Conservation (phyloP, 2,888 invertebrate genomes). For the Eremobia ochroleuca region DNA sequence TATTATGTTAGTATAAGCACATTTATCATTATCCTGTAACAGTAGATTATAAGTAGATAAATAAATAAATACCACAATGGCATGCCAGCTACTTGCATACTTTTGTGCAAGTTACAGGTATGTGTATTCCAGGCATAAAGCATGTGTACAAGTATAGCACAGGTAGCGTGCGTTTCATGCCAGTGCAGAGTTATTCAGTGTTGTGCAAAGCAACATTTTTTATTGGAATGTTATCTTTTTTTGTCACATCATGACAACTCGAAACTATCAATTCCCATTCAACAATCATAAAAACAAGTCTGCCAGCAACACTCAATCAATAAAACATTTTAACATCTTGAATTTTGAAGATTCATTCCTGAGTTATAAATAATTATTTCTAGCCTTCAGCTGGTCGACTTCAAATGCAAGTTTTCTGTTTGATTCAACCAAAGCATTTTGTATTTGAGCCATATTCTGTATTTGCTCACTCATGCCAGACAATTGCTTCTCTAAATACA, state of each 20-base stretch:
- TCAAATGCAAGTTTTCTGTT: constrained; percentile 88
- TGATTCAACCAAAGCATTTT: constrained; percentile 86
- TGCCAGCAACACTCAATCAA: constrained; percentile 32
- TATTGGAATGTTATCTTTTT: constrained; percentile 47
- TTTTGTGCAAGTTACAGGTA: neutral
- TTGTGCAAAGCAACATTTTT: constrained; percentile 1
- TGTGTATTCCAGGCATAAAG: neutral
- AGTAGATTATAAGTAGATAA: neutral
- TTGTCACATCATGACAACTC: constrained; percentile 15
- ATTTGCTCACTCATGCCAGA: constrained; percentile 81
- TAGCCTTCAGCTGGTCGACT: constrained; percentile 85
- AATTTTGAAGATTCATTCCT: constrained; percentile 34
- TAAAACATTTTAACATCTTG: constrained; percentile 17
- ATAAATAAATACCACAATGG: neutral
- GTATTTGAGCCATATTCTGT: constrained; percentile 80
- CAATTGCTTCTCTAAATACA: constrained; percentile 87
- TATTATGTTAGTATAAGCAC: neutral
- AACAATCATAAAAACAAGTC: neutral
- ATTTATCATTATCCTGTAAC: neutral
- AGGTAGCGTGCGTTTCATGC: constrained; percentile 17
- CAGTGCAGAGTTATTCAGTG: constrained; percentile 15
- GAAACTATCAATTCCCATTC: constrained; percentile 9
- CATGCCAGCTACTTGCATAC: neutral
- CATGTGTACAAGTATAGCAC: constrained; percentile 19
- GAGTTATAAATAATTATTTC: constrained; percentile 69